Base-by-base conservation (phyloP, 2,888 invertebrate genomes). In the Parnassius glacialis region DNA sequence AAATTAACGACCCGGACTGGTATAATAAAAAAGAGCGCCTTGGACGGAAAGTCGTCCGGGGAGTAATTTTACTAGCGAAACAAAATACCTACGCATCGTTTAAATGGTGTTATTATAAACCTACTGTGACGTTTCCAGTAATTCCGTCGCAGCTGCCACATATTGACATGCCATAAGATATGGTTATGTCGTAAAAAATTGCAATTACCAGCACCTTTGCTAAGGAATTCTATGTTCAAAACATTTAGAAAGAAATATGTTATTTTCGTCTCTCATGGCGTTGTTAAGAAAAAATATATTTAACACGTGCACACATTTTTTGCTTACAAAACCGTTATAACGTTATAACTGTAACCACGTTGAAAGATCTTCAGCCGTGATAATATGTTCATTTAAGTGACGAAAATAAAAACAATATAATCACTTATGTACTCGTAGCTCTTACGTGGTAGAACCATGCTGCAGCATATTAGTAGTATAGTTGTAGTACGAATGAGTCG, bases 1-100 rank as follows among this genome's bases (percentile, higher is more conserved):
- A 79, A 77, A 81, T 79, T 78, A 78, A 76, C 74, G 67, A 67
- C 67, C 54, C 63, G 64, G 73, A 75, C 78, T 66, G 74, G 81
- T 74, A 76, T 68, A 61, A 66, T 54, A 65, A 68, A 70, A 72
- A 64, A 69, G 65, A 55, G 57, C 62, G 62, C 64, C 66, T 51
- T 47, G 41, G 58, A 62, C 52, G 61, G 61, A 64, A 59, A 61
- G 61, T 52, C 57, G 64, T 58, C 51, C 11, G 42, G 52, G 54
- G 61, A 54, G 47, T 53, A 59, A 59, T 64, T 34, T 64, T 64
- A 64, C 56, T 59, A 59, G 52, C 63, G 43, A 52, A 64, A 44
- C 42, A 43, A 20, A 57, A 64, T 25, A 16, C 16, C 16, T 16
- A 47, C n/a, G 20, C 43, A 50, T 57, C 48, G 52, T 20, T 52